Evolutionary conservation across 2,888 invertebrate genomes (phyloP).

Genomic region (Orthosia gothica): DNA sequence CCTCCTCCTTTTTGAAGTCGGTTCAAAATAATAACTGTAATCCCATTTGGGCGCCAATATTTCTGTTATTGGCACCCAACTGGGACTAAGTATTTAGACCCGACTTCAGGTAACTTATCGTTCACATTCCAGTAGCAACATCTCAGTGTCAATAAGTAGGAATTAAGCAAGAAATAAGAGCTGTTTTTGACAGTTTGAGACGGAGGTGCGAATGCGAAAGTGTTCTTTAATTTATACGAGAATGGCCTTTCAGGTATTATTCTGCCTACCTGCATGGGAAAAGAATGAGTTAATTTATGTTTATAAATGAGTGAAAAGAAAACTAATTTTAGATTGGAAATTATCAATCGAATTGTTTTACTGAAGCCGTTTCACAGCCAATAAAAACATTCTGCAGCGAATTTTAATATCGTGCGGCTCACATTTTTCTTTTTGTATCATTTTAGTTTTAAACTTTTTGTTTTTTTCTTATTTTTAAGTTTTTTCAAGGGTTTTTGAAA

Average conservation of each 20-base stretch:
- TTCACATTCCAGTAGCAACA: no score
- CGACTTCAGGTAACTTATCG: neutral
- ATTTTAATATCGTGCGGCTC: neutral
- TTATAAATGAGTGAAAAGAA: neutral
- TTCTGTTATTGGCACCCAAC: slow-evolving; percentile 22
- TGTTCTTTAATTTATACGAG: no score
- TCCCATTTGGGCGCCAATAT: slow-evolving; percentile 38
- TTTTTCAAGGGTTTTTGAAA: neutral
- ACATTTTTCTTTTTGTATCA: slow-evolving; percentile 6
- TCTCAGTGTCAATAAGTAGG: no score
- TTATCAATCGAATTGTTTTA: slow-evolving; percentile 12
- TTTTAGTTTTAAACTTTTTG: neutral
- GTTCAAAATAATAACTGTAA: no score
- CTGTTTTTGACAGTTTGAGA: no score
- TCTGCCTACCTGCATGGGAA: no score
- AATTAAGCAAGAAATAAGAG: no score
- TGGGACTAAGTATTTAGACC: neutral
- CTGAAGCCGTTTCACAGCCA: neutral
- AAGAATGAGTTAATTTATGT: no score
- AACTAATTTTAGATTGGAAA: neutral
- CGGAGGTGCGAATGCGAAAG: no score
- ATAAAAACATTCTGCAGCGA: no score
- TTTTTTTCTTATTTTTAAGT: neutral
- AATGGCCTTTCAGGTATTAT: no score
- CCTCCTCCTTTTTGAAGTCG: no score